These are phyloP conservation scores for Bucorvus abyssinicus DNA, from an alignment of 2,797 vertebrate genomes.

Conservation along the genomic window DNA sequence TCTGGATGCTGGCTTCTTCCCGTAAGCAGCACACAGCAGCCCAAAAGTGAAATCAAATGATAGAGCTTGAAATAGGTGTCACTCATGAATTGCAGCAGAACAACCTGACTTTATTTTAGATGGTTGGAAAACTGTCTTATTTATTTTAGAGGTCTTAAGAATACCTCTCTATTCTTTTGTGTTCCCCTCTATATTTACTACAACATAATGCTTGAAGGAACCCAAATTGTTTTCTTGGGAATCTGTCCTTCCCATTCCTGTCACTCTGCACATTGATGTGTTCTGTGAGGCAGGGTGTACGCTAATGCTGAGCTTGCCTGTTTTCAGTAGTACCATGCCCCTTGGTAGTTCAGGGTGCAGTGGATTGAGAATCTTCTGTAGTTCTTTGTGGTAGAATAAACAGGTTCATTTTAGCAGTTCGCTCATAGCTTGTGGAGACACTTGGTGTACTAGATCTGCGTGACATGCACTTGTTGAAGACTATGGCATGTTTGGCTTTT, in stretches of 20 bases:
- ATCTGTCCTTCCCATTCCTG: neutral
- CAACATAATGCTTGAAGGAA: neutral
- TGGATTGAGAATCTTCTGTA: rapidly evolving
- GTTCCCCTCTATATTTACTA: neutral
- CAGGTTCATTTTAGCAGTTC: neutral
- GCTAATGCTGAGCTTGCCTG: neutral
- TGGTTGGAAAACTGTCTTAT: neutral
- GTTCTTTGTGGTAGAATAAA: neutral
- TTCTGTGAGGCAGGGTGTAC: neutral
- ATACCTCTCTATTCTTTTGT: neutral
- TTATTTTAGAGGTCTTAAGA: neutral
- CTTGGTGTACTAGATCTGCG: neutral
- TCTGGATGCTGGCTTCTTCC: neutral
- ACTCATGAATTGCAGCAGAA: neutral
- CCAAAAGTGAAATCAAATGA: neutral
- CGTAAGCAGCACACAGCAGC: neutral
- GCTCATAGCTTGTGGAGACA: neutral
- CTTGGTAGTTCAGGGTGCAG: neutral
- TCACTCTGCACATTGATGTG: neutral
- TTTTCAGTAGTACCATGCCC: neutral
- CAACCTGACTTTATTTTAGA: neutral
- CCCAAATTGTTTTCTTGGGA: neutral
- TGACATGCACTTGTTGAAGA: neutral
- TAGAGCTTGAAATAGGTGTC: neutral
- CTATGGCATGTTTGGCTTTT: neutral